Conservation (phyloP, 2,888 invertebrate species). For the Amphimallon solstitiale region DNA sequence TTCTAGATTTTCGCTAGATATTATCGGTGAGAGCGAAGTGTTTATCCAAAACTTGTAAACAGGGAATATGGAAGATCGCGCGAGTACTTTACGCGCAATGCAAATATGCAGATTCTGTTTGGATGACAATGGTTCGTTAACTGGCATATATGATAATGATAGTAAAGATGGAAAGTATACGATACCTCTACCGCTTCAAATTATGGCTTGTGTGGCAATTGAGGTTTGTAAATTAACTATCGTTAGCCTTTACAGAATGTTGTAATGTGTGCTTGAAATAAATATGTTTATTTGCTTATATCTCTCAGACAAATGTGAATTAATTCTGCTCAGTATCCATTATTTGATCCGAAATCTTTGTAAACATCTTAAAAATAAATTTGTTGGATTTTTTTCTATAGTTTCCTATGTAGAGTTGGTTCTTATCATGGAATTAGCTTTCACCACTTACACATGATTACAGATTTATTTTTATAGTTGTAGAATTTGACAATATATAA, state of each 20-base stretch:
- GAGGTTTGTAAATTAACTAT: conserved; percentile 68
- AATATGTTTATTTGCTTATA: not conserved
- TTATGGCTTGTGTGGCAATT: conserved; percentile 80
- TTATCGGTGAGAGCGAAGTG: conserved; percentile 25
- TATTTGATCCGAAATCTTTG: not conserved
- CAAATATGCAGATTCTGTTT: conserved; percentile 82
- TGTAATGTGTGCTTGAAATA: not conserved
- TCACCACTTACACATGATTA: not conserved
- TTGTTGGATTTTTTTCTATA: conserved; percentile 12
- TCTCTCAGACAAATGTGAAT: not conserved
- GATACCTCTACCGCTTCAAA: conserved; percentile 76
- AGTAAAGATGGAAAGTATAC: conserved; percentile 67
- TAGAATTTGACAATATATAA: conserved; percentile 14
- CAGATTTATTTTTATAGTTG: conserved; percentile 16
- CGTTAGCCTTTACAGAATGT: conserved; percentile 15
- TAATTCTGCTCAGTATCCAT: not conserved
- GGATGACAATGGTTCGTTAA: conserved; percentile 70
- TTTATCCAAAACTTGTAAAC: conserved; percentile 30
- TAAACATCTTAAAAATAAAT: not conserved
- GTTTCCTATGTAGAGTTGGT: conserved; percentile 31
- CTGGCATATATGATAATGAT: conserved; percentile 74
- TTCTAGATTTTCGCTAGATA: conserved; percentile 48
- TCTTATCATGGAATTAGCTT: conserved; percentile 16
- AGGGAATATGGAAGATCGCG: conserved; percentile 70
- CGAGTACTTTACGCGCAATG: conserved; percentile 69